Conservation (phyloP, 2,888 invertebrate genomes). For the Lamellibrachia satsuma region DNA sequence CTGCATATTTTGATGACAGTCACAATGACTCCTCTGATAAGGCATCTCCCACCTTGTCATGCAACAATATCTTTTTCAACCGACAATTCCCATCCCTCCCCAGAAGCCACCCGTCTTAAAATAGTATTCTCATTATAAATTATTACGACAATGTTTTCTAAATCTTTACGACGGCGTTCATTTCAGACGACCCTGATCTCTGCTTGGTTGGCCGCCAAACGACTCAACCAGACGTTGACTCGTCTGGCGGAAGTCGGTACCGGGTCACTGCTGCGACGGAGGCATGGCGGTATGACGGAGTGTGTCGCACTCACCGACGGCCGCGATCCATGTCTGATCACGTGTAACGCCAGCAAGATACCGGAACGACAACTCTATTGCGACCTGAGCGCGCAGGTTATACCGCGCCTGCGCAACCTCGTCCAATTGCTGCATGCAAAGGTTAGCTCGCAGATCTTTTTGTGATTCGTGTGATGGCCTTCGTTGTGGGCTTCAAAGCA, state of each 20-base stretch:
- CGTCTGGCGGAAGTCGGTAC: neutral
- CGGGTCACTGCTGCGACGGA: neutral
- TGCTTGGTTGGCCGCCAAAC: neutral
- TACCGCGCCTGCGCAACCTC: neutral
- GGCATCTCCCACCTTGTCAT: no score
- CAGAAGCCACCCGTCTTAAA: no score
- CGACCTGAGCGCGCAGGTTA: neutral
- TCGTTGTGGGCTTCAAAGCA: neutral
- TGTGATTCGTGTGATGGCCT: neutral
- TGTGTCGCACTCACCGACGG: neutral
- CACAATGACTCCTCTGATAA: no score
- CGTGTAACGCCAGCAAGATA: neutral
- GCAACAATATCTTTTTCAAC: no score
- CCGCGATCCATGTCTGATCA: neutral
- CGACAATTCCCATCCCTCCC: no score
- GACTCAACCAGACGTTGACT: neutral
- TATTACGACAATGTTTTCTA: neutral
- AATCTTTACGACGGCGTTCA: neutral
- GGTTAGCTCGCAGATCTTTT: neutral
- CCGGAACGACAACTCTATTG: slow-evolving; percentile 10
- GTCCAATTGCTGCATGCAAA: neutral
- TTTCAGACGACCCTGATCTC: neutral
- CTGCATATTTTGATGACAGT: no score
- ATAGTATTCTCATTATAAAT: no score
- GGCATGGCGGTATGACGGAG: neutral